Evolutionary conservation across 2,888 invertebrate species (phyloP), one percentile per base, ranked within the genome.

Genomic region (Uropetala carovei): DNA sequence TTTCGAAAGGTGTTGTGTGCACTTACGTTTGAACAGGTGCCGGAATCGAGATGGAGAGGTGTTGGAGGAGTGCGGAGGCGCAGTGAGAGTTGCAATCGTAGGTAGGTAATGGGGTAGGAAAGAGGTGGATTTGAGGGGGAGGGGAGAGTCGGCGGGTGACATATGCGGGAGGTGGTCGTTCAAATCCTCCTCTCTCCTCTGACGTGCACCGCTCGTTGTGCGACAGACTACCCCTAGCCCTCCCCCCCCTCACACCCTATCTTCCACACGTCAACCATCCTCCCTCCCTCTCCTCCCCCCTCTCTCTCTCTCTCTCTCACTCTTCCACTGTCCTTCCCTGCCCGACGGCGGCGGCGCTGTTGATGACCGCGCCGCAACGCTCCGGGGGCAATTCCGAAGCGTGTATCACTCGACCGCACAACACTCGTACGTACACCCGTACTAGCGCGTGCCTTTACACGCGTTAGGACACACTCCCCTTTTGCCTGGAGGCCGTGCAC

Each of bases 381-480:
- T 89, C 89, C 89, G 30, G 89, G 89, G 64, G 89, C 89, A 89
- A 89, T 89, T 89, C 60, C 89, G 89, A 89, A 89, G 89, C 89
- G 89, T 89, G 89, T 89, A 89, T 89, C 89, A 89, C 89, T 89
- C 89, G 64, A 89, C 89, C 89, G 89, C 89, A 89, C 89, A 68
- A 89, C 89, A 89, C 89, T 89, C 89, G 89, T 89, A 89, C 89
- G 89, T 89, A 89, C 89, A 89, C 64, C 89, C 89, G 89, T 89
- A 89, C 89, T 89, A 89, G 89, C 89, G 89, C 89, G 89, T 89
- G 89, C 89, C 89, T 89, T 89, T 89, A 89, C 89, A 89, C 89
- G 89, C 89, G 89, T 89, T 89, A 89, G 89, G 89, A 89, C 89
- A 89, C 89, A 43, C 89, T 89, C 64, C 30, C 89, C 64, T 89